These are phyloP conservation scores for Mohoua ochrocephala DNA, from an alignment of 2,113 vertebrate genomes.

Conservation along the genomic window DNA sequence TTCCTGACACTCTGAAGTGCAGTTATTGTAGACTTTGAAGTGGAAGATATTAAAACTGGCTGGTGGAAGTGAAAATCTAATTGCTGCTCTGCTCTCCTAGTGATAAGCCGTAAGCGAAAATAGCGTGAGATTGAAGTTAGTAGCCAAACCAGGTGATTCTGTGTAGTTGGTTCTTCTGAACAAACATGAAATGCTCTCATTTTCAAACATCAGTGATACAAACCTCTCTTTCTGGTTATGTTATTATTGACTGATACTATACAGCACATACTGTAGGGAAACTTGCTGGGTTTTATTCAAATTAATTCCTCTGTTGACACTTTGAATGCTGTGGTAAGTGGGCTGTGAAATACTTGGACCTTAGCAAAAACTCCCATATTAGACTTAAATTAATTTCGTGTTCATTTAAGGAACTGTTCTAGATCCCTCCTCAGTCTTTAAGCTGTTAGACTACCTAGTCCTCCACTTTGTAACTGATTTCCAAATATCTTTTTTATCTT, in stretches of 20 bases:
- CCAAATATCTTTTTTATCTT: neutral
- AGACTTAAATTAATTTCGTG: neutral
- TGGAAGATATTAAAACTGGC: slow-evolving; percentile 21
- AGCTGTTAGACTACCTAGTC: neutral
- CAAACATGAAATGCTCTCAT: neutral
- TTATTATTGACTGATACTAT: neutral
- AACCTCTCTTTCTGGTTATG: neutral
- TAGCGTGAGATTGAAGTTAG: neutral
- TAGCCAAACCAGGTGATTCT: neutral
- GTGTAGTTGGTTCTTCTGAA: neutral
- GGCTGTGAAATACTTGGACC: neutral
- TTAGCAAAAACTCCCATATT: neutral
- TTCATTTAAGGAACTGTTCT: neutral
- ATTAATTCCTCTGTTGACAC: neutral
- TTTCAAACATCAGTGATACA: neutral
- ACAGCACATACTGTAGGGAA: neutral
- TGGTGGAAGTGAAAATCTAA: slow-evolving; percentile 13
- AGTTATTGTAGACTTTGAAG: slow-evolving; percentile 9
- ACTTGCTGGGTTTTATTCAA: neutral
- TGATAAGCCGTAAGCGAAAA: neutral
- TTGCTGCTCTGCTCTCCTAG: neutral
- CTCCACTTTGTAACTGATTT: neutral
- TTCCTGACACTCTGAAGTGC: neutral
- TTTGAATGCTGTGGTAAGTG: neutral
- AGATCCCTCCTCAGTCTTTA: neutral